phyloP scores from a whole-genome alignment of 2,113 vertebrate genomes.

The Platichthys stellatus region DNA sequence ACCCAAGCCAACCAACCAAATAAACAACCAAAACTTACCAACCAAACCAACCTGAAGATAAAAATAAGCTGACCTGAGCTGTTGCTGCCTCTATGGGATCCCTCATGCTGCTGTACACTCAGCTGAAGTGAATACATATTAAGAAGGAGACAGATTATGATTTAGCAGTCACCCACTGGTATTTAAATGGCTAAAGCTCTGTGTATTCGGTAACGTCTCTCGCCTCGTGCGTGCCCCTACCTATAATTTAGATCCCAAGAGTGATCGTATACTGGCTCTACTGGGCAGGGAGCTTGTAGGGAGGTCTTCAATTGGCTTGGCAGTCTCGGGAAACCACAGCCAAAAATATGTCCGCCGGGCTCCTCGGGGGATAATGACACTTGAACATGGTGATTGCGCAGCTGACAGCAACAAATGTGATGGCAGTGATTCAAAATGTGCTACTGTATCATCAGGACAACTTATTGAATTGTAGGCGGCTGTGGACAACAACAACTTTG shows the following conservation, averaged over 20 bases:
- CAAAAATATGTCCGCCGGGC: conserved; percentile 56
- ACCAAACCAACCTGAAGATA: background rate
- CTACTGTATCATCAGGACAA: conserved; percentile 10
- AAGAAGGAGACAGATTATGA: background rate
- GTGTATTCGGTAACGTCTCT: conserved; percentile 57
- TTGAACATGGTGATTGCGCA: conserved; percentile 28
- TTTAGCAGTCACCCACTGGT: conserved; percentile 59
- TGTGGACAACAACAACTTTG: background rate
- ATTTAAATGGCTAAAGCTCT: conserved; percentile 59
- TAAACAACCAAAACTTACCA: no score
- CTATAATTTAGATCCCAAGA: conserved; percentile 68
- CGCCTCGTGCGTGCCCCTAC: conserved; percentile 33
- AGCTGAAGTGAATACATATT: no score
- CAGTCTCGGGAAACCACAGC: conserved; percentile 47
- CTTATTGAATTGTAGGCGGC: background rate
- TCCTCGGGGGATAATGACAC: conserved; percentile 50
- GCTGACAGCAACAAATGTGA: conserved; percentile 7
- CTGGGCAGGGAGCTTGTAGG: conserved; percentile 35
- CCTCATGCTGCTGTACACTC: no score
- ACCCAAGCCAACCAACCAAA: no score
- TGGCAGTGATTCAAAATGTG: conserved; percentile 26
- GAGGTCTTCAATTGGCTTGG: conserved; percentile 42
- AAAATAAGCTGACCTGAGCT: background rate
- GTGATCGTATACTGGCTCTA: conserved; percentile 50
- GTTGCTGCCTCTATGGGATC: no score